A percentile compares a stretch with the other conserved stretches of the same genome.
Evolutionary conservation across 2,888 invertebrate genomes (phyloP).

Genomic region (Drosophila mayaguana): DNA sequence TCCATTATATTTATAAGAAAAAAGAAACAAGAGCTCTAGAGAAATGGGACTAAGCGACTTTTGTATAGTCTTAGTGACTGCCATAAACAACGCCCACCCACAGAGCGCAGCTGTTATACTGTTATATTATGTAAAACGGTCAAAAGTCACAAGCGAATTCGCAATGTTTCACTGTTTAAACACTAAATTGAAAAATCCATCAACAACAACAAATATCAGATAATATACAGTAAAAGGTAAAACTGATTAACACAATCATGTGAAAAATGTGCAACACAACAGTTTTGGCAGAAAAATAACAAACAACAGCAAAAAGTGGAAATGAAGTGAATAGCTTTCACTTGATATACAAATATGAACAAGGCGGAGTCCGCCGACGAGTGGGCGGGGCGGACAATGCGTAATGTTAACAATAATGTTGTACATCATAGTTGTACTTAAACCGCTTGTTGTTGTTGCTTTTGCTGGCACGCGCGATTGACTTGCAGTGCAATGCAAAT

Average conservation of each 20-base stretch:
- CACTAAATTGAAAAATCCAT: constrained; percentile 18
- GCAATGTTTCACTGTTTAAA: constrained; percentile 33
- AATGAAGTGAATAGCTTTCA: constrained; percentile 72
- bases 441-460: constrained; percentile 2
- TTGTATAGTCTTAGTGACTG: not conserved
- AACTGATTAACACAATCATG: constrained; percentile 77
- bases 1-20: constrained; percentile 38
- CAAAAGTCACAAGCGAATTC: constrained; percentile 54
- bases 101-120: not conserved
- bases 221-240: constrained; percentile 33
- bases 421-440: constrained; percentile 10
- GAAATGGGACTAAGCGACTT: constrained; percentile 30
- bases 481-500: constrained; percentile 1
- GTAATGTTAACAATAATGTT: constrained; percentile 53
- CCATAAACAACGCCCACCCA: constrained; percentile 16
- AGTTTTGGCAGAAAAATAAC: constrained; percentile 58
- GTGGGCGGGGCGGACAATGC: constrained; percentile 60
- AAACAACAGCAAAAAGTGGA: constrained; percentile 57
- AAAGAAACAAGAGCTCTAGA: constrained; percentile 2
- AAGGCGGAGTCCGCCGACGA: constrained; percentile 18
- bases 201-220: constrained; percentile 16
- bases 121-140: constrained; percentile 59
- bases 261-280: constrained; percentile 70
- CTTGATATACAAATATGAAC: constrained; percentile 68
- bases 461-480: constrained; percentile 23